These are phyloP conservation scores for Callimorpha dominula DNA, from an alignment of 2,888 invertebrate genomes.

Conservation along the genomic window DNA sequence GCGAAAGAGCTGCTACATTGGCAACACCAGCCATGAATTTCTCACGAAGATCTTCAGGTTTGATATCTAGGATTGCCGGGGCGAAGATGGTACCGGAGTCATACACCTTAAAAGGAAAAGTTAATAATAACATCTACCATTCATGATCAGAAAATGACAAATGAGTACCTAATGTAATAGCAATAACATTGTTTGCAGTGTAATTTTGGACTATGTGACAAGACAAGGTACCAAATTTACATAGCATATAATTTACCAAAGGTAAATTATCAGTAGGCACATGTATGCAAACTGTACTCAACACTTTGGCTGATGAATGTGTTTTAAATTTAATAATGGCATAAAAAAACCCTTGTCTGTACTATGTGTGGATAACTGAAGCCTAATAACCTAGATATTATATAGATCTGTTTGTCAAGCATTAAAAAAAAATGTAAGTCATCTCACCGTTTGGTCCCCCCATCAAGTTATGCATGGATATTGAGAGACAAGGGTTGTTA, in stretches of 20 bases:
- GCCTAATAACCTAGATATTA: too few relatives aligned
- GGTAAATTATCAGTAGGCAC: slow-evolving; percentile 81
- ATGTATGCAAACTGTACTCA: slow-evolving; percentile 78
- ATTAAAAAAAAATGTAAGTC: neutral
- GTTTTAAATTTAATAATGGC: slow-evolving; percentile 1
- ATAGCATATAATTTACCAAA: slow-evolving; percentile 74
- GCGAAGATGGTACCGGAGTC: slow-evolving; percentile 99
- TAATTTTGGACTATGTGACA: slow-evolving; percentile 21
- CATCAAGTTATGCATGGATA: neutral
- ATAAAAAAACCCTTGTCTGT: too few relatives aligned
- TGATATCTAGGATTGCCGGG: slow-evolving; percentile 99
- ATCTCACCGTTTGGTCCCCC: neutral
- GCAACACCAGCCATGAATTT: slow-evolving; percentile 97
- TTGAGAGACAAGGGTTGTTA: neutral
- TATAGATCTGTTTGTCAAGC: too few relatives aligned
- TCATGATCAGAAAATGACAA: neutral
- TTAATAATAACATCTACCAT: neutral
- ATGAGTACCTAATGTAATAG: neutral
- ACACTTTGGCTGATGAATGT: slow-evolving; percentile 82
- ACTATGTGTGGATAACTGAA: too few relatives aligned
- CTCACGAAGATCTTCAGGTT: slow-evolving; percentile 96
- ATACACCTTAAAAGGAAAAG: slow-evolving; percentile 89
- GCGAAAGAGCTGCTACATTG: slow-evolving; percentile 97
- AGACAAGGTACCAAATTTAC: slow-evolving; percentile 27
- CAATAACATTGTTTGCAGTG: slow-evolving; percentile 36